Evolutionary conservation across 2,113 vertebrate genomes (phyloP).

Genomic region (Corythaixoides concolor): DNA sequence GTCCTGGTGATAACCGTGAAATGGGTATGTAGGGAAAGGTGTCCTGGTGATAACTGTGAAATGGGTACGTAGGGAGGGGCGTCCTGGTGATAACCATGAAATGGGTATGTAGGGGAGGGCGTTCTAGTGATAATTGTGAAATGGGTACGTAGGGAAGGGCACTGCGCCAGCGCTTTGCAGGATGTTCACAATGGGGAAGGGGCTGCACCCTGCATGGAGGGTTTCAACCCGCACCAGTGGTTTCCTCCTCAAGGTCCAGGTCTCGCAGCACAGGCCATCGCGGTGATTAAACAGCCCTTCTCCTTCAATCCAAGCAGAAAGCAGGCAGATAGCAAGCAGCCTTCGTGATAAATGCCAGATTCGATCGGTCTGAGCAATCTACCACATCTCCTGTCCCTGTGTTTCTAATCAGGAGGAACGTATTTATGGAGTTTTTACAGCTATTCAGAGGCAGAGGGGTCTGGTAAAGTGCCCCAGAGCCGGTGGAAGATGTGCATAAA

Average conservation of each 20-base stretch:
- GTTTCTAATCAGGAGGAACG: not conserved
- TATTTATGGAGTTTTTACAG: slow-evolving; percentile 32
- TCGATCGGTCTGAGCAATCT: not conserved
- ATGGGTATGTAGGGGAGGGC: slow-evolving; percentile 80
- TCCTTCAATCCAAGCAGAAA: not conserved
- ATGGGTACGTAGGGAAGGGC: not conserved
- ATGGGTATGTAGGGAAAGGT: slow-evolving; percentile 80
- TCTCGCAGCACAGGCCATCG: not conserved
- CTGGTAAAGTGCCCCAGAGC: not conserved
- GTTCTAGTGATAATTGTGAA: too few species aligned
- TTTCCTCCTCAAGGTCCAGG: not conserved
- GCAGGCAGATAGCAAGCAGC: not conserved
- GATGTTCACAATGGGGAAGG: fast-evolving
- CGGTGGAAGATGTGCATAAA: not conserved
- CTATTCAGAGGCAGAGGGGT: not conserved
- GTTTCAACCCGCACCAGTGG: fast-evolving
- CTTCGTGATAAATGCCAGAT: not conserved
- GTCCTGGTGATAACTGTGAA: slow-evolving; percentile 89
- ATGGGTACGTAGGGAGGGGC: slow-evolving; percentile 80
- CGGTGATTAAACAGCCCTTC: not conserved
- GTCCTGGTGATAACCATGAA: slow-evolving; percentile 89
- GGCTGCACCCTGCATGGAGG: not conserved
- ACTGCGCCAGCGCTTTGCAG: fast-evolving
- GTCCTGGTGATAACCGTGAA: slow-evolving; percentile 89
- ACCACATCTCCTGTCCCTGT: not conserved